phyloP scores from a whole-genome alignment of 2,888 invertebrate species.

The Fragum whitleyi region DNA sequence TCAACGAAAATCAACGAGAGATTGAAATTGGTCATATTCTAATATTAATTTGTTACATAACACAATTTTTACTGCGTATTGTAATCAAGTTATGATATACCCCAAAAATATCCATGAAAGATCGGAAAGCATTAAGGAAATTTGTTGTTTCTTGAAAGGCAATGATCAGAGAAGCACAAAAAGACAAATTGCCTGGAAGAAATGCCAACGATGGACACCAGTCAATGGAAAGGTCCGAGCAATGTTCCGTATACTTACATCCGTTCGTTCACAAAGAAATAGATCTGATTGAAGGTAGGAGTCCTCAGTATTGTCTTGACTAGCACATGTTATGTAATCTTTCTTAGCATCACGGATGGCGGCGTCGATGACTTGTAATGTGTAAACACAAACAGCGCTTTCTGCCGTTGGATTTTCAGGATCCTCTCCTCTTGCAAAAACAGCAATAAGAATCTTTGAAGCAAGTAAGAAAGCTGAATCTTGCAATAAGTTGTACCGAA shows the following conservation, averaged over 20 bases:
- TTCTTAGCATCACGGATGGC: neutral
- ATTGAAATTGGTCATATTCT: no score
- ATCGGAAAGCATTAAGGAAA: no score
- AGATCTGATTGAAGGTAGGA: neutral
- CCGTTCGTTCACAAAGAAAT: neutral
- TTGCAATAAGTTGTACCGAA: slow-evolving; percentile 22
- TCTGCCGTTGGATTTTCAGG: slow-evolving; percentile 11
- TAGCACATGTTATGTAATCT: neutral
- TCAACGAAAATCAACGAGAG: no score
- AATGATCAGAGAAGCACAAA: no score
- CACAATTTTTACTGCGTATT: no score
- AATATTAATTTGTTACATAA: no score
- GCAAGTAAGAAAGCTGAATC: slow-evolving; percentile 7
- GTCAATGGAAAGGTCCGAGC: no score
- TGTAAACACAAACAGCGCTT: slow-evolving; percentile 21
- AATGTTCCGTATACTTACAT: neutral
- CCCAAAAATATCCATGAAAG: no score
- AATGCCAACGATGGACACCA: no score
- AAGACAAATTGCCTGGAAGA: no score
- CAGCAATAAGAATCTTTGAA: slow-evolving; percentile 12
- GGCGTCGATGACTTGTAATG: neutral
- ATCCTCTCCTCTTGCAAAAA: slow-evolving; percentile 4
- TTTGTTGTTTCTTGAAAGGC: no score
- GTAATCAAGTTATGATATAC: no score
- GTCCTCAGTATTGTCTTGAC: neutral